These are phyloP conservation scores for Osmerus eperlanus DNA, from an alignment of 2,113 vertebrate genomes.

Conservation along the genomic window DNA sequence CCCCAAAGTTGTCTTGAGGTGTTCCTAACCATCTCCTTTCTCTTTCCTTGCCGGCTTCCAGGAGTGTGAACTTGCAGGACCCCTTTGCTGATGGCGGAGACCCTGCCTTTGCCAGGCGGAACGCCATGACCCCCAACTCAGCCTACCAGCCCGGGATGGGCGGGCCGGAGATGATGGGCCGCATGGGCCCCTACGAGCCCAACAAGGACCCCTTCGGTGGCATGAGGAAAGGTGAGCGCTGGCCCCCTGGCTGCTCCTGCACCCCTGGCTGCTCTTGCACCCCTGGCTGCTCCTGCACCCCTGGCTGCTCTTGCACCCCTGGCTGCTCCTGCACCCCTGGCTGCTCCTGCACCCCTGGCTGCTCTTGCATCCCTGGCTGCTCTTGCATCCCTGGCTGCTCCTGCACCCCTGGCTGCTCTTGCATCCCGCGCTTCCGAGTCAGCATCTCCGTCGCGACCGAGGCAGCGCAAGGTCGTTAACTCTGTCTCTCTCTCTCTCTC, in stretches of 20 bases:
- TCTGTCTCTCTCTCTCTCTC: background rate
- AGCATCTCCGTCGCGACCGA: background rate
- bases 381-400: too few relatives aligned
- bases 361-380: too few relatives aligned
- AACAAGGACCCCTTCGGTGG: conserved; percentile 95
- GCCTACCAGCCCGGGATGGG: conserved; percentile 93
- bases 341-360: background rate
- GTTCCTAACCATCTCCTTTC: background rate
- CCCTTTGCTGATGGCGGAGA: conserved; percentile 93
- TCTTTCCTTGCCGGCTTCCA: conserved; percentile 36
- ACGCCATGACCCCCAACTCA: conserved; percentile 95
- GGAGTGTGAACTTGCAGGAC: conserved; percentile 94
- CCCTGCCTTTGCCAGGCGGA: conserved; percentile 89
- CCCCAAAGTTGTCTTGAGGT: too few relatives aligned
- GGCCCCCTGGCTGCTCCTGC: background rate
- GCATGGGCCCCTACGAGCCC: conserved; percentile 90
- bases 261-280: too few relatives aligned
- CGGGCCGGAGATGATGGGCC: conserved; percentile 90
- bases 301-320: too few relatives aligned
- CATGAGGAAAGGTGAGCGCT: conserved; percentile 93
- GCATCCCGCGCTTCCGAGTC: too few relatives aligned
- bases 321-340: too few relatives aligned
- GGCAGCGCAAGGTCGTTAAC: background rate
- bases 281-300: too few relatives aligned
- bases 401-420: too few relatives aligned